These are phyloP conservation scores for Lagopus leucura DNA, from an alignment of 2,113 vertebrate genomes.

Conservation along the genomic window DNA sequence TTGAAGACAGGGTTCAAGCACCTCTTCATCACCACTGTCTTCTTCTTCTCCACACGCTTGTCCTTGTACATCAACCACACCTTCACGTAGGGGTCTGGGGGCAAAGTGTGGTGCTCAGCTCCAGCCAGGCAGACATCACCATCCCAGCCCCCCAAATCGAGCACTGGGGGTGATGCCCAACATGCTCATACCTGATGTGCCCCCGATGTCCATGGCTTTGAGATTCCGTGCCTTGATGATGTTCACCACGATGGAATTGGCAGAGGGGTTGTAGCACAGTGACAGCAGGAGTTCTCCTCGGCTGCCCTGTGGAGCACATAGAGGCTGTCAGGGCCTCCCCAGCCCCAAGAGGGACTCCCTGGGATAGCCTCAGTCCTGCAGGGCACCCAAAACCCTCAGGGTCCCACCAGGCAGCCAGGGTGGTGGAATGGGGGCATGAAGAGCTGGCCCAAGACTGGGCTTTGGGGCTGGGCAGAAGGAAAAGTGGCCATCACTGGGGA, in stretches of 20 bases:
- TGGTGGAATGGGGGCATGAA: background rate
- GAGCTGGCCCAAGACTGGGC: background rate
- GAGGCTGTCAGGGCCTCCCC: background rate
- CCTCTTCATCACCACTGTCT: conserved; percentile 96
- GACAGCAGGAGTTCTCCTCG: conserved; percentile 96
- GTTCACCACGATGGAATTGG: conserved; percentile 97
- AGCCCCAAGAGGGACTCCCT: background rate
- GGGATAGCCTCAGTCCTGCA: accelerated
- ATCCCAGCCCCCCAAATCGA: background rate
- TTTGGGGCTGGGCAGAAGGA: background rate
- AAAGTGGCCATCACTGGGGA: background rate
- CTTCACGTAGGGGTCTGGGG: conserved; percentile 95
- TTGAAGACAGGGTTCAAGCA: conserved; percentile 98
- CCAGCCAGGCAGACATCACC: accelerated
- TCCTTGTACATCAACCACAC: conserved; percentile 99
- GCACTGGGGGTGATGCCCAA: accelerated
- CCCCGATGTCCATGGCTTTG: conserved; percentile 99
- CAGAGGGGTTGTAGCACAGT: conserved; percentile 97
- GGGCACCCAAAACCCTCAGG: background rate
- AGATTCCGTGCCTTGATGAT: conserved; percentile 99
- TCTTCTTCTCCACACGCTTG: conserved; percentile 98
- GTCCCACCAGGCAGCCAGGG: accelerated
- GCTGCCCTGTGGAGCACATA: conserved; percentile 82
- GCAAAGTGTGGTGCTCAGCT: background rate
- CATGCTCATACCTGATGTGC: conserved; percentile 87